Base-by-base conservation (phyloP, 2,113 vertebrate genomes). In the Protomyctophum bolini region DNA sequence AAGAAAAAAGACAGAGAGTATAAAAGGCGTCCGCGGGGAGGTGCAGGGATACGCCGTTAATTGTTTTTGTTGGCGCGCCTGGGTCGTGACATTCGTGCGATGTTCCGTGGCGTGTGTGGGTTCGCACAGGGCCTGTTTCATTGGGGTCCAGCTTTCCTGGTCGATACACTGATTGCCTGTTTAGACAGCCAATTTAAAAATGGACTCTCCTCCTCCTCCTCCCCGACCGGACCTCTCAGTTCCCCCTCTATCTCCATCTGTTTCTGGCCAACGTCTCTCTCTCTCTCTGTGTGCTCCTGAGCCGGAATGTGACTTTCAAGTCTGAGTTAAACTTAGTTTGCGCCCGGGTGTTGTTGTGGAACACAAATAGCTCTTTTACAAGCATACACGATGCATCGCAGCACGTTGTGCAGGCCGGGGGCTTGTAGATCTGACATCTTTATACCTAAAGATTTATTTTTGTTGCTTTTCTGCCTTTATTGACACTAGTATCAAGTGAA, bases 21-120 rank as follows among this genome's bases (percentile, higher is more conserved):
- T 41, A 41, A 41, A 33, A 6, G 33, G 33, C 33, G 33, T 81
- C 66, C 72, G 41, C 41, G 68, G 33, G 78, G 55, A 56, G 63
- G 47, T 56, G 63, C 76, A 61, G 75, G 72, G 75, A 84, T 69
- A 41, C 33, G 33, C 5, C 5, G 50, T 71, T 79, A 69, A 79
- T 79, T 68, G 76, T 75, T 86, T 87, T 52, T 72, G 80, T 85
- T 88, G 85, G 83, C 81, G 69, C 45, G 21, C 66, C 45, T 41
- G 33, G 21, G 49, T 75, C 33, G 72, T 66, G 82, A 89, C 83
- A 79, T 87, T 84, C 69, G 65, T 75, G 74, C 86, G 72, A 79
- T 55, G 65, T 64, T 63, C 63, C 41, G 6, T 62, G 67, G 81
- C 75, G 63, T 57, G 71, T 80, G 21, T 12, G 51, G 33, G 33